Conservation (phyloP, 2,888 invertebrate species). For the Lutraria lutraria region DNA sequence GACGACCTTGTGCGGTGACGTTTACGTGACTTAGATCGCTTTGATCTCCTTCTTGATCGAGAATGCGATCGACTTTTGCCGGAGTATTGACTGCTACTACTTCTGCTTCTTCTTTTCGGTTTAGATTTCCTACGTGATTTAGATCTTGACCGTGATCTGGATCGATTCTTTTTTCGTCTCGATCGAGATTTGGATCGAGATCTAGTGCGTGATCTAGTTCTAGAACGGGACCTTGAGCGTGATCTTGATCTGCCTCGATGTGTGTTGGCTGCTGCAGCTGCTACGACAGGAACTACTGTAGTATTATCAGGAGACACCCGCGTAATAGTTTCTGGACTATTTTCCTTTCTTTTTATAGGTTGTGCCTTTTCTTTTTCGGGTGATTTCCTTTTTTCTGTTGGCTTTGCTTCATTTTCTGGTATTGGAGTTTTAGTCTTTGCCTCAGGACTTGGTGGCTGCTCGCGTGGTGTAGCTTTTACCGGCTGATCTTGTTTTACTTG, state of each 20-base stretch:
- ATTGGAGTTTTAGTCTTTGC: constrained; percentile 28
- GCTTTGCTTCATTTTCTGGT: constrained; percentile 15
- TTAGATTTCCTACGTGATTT: constrained; percentile 46
- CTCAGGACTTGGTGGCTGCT: constrained; percentile 23
- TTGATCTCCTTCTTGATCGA: constrained; percentile 47
- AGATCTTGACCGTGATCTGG: constrained; percentile 44
- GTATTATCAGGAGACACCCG: constrained; percentile 26
- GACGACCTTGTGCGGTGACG: constrained; percentile 58
- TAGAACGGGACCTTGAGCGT: constrained; percentile 28
- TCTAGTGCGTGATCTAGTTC: constrained; percentile 44
- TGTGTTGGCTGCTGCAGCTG: constrained; percentile 54
- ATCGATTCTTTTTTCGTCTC: constrained; percentile 1
- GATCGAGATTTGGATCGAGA: constrained; percentile 48
- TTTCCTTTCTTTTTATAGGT: constrained; percentile 31
- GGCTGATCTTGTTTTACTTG: constrained; percentile 8
- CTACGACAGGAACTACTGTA: constrained; percentile 52
- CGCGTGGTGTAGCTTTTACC: too few relatives aligned
- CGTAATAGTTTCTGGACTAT: constrained; percentile 20
- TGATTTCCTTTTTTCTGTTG: neutral
- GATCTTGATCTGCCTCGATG: constrained; percentile 30
- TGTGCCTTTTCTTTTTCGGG: neutral
- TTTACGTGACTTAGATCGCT: constrained; percentile 45
- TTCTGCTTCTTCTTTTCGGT: constrained; percentile 22
- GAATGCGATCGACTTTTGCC: constrained; percentile 28
- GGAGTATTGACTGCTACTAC: constrained; percentile 20